A percentile compares a stretch with the other conserved stretches of the same genome.
Conservation (phyloP, 1,140 invertebrate species). For the Drosophila kohkoa region DNA sequence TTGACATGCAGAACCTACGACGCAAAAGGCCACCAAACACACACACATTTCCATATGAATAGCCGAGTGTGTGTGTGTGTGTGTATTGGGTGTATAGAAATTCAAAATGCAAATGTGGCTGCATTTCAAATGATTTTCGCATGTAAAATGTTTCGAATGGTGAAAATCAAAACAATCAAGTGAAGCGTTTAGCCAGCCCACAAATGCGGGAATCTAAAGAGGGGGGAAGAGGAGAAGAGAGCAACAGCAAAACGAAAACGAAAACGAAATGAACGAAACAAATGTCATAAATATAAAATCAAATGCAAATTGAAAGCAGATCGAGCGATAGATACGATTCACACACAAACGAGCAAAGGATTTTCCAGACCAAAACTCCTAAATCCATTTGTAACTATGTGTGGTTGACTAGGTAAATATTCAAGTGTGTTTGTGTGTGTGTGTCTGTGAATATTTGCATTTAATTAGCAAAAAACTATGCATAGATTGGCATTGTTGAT, state of each 20-base stretch:
- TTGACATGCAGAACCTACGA: constrained; percentile 42
- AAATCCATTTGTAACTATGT: constrained; percentile 4
- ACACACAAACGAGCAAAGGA: constrained; percentile 37
- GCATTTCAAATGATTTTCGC: constrained; percentile 75
- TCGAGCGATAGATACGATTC: constrained; percentile 68
- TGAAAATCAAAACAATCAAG: constrained; percentile 82
- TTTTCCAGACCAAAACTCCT: constrained; percentile 10
- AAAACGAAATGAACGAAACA: constrained; percentile 47
- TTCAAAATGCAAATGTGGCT: constrained; percentile 63
- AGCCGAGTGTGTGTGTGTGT: too few relatives aligned
- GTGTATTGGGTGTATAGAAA: constrained; percentile 25
- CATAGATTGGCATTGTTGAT: constrained; percentile 64
- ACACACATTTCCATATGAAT: constrained; percentile 55
- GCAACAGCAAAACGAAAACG: constrained; percentile 24
- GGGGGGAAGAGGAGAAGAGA: neutral
- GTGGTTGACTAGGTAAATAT: neutral
- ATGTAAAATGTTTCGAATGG: constrained; percentile 73
- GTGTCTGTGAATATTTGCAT: constrained; percentile 76
- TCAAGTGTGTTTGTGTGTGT: constrained; percentile 6
- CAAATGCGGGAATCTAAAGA: constrained; percentile 29
- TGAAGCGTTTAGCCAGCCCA: constrained; percentile 71
- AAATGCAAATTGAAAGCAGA: constrained; percentile 82
- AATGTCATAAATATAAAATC: constrained; percentile 83
- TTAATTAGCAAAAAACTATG: constrained; percentile 76
- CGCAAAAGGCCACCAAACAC: constrained; percentile 12